Evolutionary conservation across 2,113 vertebrate genomes (phyloP).

Genomic region (Trinectes maculatus): DNA sequence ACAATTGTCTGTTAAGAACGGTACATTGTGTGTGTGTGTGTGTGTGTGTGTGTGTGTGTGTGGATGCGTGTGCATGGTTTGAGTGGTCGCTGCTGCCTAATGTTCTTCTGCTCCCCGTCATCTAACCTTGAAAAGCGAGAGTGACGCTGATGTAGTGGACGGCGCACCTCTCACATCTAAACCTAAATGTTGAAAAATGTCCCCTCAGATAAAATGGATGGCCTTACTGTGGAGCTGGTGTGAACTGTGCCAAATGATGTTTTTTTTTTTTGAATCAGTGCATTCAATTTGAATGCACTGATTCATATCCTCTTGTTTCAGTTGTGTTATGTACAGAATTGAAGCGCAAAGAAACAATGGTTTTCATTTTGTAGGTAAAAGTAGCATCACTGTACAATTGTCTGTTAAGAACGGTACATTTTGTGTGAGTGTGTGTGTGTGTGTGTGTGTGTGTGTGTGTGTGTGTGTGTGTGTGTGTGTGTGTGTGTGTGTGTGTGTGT

Average conservation of each 20-base stretch:
- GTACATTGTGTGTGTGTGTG: too few relatives aligned
- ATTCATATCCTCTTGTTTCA: slow-evolving; percentile 51
- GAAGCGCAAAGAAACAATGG: background rate
- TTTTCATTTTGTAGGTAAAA: too few relatives aligned
- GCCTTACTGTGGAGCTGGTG: slow-evolving; percentile 43
- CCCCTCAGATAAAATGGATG: slow-evolving; percentile 74
- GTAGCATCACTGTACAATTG: too few relatives aligned
- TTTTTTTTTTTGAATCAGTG: too few relatives aligned
- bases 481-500: too few relatives aligned
- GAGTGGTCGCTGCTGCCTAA: slow-evolving; percentile 42
- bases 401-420: too few relatives aligned
- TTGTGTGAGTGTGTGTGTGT: background rate
- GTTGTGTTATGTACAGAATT: slow-evolving; percentile 30
- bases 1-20: too few relatives aligned
- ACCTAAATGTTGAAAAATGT: slow-evolving; percentile 80
- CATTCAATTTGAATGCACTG: slow-evolving; percentile 24
- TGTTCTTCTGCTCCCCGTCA: slow-evolving; percentile 44
- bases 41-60: background rate
- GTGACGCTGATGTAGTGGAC: slow-evolving; percentile 74
- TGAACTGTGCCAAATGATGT: too few relatives aligned
- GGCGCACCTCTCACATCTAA: slow-evolving; percentile 56
- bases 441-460: background rate
- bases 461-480: too few relatives aligned
- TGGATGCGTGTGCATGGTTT: background rate
- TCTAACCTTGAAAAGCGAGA: slow-evolving; percentile 73